Evolutionary conservation across 1,140 invertebrate genomes (phyloP).

Genomic region (Protaetia brevitarsis): DNA sequence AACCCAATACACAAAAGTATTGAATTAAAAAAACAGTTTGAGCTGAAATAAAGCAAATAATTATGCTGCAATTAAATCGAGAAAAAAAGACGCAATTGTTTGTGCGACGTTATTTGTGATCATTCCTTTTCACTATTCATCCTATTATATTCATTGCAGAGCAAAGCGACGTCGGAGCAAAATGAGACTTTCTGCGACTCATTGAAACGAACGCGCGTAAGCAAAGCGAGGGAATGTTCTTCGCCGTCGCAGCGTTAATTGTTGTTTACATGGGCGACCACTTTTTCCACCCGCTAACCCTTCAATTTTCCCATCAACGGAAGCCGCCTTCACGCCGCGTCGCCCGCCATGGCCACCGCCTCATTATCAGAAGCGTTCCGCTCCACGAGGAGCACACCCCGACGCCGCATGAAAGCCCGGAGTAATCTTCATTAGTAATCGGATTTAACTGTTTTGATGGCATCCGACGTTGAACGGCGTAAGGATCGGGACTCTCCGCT

Average conservation of each 20-base stretch:
- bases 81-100: no score
- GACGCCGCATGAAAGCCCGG: conserved; percentile 1
- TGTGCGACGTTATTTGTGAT: no score
- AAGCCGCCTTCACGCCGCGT: no score
- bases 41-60: no score
- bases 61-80: no score
- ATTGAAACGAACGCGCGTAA: background rate
- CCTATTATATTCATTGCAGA: no score
- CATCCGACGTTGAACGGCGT: conserved; percentile 1
- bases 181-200: no score
- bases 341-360: background rate
- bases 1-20: no score
- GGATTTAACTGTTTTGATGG: conserved; percentile 13
- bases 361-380: background rate
- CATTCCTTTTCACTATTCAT: no score
- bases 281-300: background rate
- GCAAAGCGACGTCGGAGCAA: no score
- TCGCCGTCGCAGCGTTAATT: background rate
- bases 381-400: background rate
- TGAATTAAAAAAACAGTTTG: no score
- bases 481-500: background rate
- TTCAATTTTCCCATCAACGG: background rate
- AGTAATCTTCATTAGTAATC: conserved; percentile 16
- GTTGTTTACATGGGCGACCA: background rate
- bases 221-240: background rate